Conservation (phyloP, 1,140 invertebrate genomes). For the Drosophila lacertosa region DNA sequence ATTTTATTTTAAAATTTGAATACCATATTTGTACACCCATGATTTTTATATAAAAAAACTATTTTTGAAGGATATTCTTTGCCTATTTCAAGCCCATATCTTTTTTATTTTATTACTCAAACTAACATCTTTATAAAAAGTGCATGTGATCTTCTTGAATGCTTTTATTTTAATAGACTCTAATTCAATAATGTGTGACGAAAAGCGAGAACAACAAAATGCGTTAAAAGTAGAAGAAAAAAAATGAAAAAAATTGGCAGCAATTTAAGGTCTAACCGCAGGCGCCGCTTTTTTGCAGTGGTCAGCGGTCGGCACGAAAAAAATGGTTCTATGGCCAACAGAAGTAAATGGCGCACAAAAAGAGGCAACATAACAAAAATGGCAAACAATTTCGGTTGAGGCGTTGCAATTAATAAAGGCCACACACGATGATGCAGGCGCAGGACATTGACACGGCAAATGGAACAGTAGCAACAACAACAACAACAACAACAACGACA, state of each 20-base stretch:
- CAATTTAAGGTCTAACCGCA: conserved; percentile 75
- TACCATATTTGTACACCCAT: no score
- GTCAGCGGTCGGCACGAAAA: conserved; percentile 43
- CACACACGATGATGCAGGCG: conserved; percentile 49
- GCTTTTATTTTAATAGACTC: conserved; percentile 29
- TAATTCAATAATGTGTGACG: conserved; percentile 71
- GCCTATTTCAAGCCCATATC: no score
- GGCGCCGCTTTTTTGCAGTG: conserved; percentile 65
- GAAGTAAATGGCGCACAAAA: conserved; percentile 6
- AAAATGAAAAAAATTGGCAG: conserved; percentile 60
- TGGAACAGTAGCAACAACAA: conserved; percentile 39
- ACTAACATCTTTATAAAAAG: no score
- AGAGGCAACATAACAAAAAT: conserved; percentile 49
- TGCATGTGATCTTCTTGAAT: no score
- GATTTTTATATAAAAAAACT: no score
- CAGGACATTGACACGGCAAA: conserved; percentile 69
- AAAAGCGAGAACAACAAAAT: not conserved
- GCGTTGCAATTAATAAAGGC: conserved; percentile 79
- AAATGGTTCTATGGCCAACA: conserved; percentile 9
- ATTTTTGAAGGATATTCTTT: no score
- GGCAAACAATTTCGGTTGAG: conserved; percentile 72
- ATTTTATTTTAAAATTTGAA: no score
- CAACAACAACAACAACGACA: conserved; percentile 34
- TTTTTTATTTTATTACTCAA: no score
- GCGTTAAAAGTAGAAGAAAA: conserved; percentile 18